Base-by-base conservation (phyloP, 2,113 vertebrate genomes). In the Protomyctophum bolini region DNA sequence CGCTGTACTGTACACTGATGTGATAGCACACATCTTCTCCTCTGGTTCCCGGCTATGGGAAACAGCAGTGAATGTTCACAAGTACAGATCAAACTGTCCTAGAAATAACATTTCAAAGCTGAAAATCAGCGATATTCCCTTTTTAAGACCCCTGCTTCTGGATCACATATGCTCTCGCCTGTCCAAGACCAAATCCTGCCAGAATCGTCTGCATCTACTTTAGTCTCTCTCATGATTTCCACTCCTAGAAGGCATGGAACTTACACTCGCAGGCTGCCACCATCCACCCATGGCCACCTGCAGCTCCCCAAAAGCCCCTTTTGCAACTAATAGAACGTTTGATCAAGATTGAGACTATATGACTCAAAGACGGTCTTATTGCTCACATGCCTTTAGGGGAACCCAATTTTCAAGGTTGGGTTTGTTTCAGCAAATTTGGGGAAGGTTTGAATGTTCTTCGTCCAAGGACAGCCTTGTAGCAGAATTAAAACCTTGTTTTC, bases 281-380 rank as follows among this genome's bases (percentile, higher is more conserved):
- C 12, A 12, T 11, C 70, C 12, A 12, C 4, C 33, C 33, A 14
- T 21, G 70, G 73, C 60, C 73, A 68, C 65, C 66, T 54, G 21
- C 14, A 77, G 61, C 71, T 75, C 69, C 54, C 56, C 45, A 21
- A 62, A 62, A 69, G 48, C 62, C 66, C 75, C 65, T 76, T 76
- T 70, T 76, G 70, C 71, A 63, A 3, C 75, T 77, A 62, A 81
- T 81, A 70, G 81, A 61, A 77, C 78, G 77, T 89, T 84, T 83
- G 60, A 68, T 73, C 66, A 41, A 2, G 33, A 69, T 86, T 77
- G 21, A 82, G 63, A 63, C 57, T 73, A 66, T 73, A 66, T 60
- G 52, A 49, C 75, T 77, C 67, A 69, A 41, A 77, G 66, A 69
- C 15, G 6, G 1, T 64, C 58, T 29, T 70, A 12, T 41, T 41